These are phyloP conservation scores for Podocnemis expansa DNA, from an alignment of 2,113 vertebrate genomes.

Conservation along the genomic window DNA sequence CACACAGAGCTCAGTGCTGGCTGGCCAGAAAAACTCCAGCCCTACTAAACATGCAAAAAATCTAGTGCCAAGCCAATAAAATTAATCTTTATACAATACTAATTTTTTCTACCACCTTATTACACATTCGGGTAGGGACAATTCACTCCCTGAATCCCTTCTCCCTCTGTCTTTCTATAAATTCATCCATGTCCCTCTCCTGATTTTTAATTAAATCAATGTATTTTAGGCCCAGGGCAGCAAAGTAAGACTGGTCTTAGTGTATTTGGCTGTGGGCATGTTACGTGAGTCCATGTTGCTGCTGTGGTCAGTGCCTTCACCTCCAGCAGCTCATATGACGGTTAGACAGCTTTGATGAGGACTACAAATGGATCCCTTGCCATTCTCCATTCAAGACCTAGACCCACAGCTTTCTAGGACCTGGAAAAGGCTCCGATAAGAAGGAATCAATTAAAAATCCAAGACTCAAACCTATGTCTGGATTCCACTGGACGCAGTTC, in stretches of 20 bases:
- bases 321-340: not conserved
- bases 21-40: no score
- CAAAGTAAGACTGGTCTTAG: no score
- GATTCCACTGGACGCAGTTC: not conserved
- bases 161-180: constrained; percentile 54
- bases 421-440: not conserved
- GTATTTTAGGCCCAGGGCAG: no score
- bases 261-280: no score
- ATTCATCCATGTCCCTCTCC: constrained; percentile 45
- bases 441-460: not conserved
- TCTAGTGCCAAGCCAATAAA: constrained; percentile 48
- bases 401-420: not conserved
- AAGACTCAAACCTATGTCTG: not conserved
- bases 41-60: no score
- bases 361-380: not conserved
- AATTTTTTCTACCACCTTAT: constrained; percentile 70
- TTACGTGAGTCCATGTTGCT: not conserved
- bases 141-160: constrained; percentile 64
- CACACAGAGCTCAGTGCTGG: no score
- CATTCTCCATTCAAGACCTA: not conserved
- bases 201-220: constrained; percentile 55
- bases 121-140: constrained; percentile 34
- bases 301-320: not conserved
- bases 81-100: constrained; percentile 84
- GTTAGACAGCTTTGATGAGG: not conserved